Conservation (phyloP, 2,797 vertebrate species). For the Poeciliopsis paucimaculata region DNA sequence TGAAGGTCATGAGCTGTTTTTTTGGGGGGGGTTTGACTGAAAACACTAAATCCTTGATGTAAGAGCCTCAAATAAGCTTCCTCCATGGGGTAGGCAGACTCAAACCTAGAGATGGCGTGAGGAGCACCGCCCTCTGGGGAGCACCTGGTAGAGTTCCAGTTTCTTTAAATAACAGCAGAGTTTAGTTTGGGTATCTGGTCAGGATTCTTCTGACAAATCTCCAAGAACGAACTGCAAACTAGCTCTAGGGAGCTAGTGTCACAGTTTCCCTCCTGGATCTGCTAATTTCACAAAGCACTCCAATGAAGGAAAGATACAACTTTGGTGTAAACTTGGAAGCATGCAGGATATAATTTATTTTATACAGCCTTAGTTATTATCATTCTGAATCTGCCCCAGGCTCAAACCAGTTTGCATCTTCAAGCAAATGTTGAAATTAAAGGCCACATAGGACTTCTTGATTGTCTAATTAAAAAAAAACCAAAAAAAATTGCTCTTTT, state of each 20-base stretch:
- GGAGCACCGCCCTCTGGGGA: too few relatives aligned
- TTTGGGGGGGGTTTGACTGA: too few relatives aligned
- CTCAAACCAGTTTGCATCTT: conserved; percentile 8
- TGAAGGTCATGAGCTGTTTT: too few relatives aligned
- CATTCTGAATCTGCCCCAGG: neutral
- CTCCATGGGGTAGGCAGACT: too few relatives aligned
- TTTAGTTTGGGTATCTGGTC: too few relatives aligned
- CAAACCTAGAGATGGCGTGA: too few relatives aligned
- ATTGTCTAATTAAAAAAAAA: neutral
- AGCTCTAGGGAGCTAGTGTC: neutral
- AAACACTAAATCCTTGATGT: too few relatives aligned
- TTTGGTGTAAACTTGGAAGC: neutral
- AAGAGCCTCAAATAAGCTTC: too few relatives aligned
- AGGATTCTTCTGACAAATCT: neutral
- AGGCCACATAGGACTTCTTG: neutral
- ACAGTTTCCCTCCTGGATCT: neutral
- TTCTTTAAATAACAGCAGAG: too few relatives aligned
- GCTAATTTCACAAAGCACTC: neutral
- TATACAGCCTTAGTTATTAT: neutral
- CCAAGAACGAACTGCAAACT: neutral
- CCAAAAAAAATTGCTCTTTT: neutral
- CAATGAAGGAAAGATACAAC: neutral
- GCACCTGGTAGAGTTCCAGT: too few relatives aligned
- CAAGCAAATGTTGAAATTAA: conserved; percentile 12
- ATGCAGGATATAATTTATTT: neutral